Percentiles rank a stretch among this genome's conserved stretches.
Evolutionary conservation across 2,888 invertebrate genomes (phyloP).

Genomic region (Selenia dentaria): DNA sequence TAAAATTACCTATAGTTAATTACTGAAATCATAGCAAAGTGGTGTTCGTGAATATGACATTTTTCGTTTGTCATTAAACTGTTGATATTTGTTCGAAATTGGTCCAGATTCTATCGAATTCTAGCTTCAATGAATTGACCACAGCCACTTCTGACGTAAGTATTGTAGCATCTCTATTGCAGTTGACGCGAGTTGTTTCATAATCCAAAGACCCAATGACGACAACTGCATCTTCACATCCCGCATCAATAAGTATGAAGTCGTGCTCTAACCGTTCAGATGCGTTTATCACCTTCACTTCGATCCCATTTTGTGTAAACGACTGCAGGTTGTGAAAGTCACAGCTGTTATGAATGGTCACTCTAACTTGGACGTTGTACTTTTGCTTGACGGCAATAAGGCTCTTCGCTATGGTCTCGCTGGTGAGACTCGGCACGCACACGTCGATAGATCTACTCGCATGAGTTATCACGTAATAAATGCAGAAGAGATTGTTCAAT

Average conservation of each 20-base stretch:
- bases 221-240: conserved; percentile 47
- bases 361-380: conserved; percentile 48
- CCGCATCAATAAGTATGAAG: conserved; percentile 58
- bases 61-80: not conserved
- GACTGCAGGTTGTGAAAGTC: conserved; percentile 41
- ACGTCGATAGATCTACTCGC: conserved; percentile 57
- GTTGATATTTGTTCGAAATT: conserved; percentile 10
- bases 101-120: conserved; percentile 65
- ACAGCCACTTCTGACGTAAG: conserved; percentile 54
- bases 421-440: conserved; percentile 58
- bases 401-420: conserved; percentile 53
- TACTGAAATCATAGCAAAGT: no score
- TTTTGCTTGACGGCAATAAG: conserved; percentile 48
- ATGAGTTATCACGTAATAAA: conserved; percentile 56
- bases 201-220: conserved; percentile 60
- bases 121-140: conserved; percentile 47
- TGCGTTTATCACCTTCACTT: conserved; percentile 54
- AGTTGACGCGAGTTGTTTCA: conserved; percentile 48
- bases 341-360: conserved; percentile 52
- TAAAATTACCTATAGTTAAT: no score
- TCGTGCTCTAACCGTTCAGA: conserved; percentile 55
- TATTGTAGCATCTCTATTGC: conserved; percentile 53
- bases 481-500: conserved; percentile 58
- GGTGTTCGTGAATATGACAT: no score
- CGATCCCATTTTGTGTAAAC: conserved; percentile 50